These are phyloP conservation scores for Drosophila silvestris DNA, from an alignment of 2,888 invertebrate species.

Conservation along the genomic window DNA sequence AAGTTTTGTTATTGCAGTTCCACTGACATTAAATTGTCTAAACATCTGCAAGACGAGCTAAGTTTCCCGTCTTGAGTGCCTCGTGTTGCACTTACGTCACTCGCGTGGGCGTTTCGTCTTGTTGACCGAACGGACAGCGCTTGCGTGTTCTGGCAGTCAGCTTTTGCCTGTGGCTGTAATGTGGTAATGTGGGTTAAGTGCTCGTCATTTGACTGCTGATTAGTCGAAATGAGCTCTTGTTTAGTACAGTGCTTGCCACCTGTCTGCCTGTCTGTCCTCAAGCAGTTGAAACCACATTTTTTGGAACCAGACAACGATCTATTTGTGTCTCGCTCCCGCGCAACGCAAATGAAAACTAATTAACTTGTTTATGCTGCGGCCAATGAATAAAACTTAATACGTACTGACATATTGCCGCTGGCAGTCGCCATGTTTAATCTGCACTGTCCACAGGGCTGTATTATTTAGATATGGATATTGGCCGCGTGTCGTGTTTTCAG, in stretches of 20 bases:
- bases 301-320: constrained; percentile 9
- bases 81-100: constrained; percentile 44
- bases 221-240: constrained; percentile 37
- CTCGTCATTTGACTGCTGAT: constrained; percentile 34
- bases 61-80: constrained; percentile 21
- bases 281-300: constrained; percentile 19
- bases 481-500: background rate
- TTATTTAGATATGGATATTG: background rate
- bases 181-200: constrained; percentile 41
- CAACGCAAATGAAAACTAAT: constrained; percentile 44
- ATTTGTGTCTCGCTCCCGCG: constrained; percentile 11
- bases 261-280: background rate
- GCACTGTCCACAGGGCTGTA: constrained; percentile 31
- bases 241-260: constrained; percentile 40
- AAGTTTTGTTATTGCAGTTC: constrained; percentile 39
- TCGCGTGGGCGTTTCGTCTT: constrained; percentile 18
- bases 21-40: constrained; percentile 57
- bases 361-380: constrained; percentile 55
- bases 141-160: constrained; percentile 24
- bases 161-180: constrained; percentile 13
- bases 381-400: constrained; percentile 28
- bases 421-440: constrained; percentile 61
- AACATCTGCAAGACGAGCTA: constrained; percentile 39
- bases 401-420: constrained; percentile 49
- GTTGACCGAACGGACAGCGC: background rate